Conservation (phyloP, 2,113 vertebrate species). For the Grantiella picta region DNA sequence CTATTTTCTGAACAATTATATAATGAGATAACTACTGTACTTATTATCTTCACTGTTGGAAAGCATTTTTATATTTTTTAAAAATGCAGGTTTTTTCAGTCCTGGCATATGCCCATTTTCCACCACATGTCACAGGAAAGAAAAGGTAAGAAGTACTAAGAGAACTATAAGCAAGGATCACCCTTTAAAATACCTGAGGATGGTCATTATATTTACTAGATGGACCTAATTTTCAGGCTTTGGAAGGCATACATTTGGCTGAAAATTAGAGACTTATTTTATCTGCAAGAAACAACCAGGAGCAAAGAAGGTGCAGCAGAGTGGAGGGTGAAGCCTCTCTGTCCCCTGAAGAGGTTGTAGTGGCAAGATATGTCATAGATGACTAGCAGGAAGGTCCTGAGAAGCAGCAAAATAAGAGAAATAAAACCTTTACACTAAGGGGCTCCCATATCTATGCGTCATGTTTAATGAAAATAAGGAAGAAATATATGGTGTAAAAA, state of each 20-base stretch:
- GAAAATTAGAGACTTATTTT: neutral
- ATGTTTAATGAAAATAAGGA: neutral
- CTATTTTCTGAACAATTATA: neutral
- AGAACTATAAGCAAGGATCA: neutral
- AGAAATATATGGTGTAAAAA: neutral
- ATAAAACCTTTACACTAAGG: neutral
- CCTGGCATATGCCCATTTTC: neutral
- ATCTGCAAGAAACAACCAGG: neutral
- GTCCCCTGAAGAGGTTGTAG: neutral
- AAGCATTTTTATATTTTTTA: neutral
- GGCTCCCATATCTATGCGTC: neutral
- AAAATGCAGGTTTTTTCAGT: neutral
- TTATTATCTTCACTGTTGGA: neutral
- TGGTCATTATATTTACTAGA: neutral
- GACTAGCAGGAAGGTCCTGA: neutral
- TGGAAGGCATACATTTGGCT: neutral
- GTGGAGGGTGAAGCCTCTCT: neutral
- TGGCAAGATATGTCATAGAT: neutral
- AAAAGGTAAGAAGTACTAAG: neutral
- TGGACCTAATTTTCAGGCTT: neutral
- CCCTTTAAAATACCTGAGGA: neutral
- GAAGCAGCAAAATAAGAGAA: neutral
- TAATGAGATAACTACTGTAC: neutral
- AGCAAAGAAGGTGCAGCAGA: neutral
- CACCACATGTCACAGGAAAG: neutral